Evolutionary conservation across 1,140 invertebrate species (phyloP).

Genomic region (Diprion similis): DNA sequence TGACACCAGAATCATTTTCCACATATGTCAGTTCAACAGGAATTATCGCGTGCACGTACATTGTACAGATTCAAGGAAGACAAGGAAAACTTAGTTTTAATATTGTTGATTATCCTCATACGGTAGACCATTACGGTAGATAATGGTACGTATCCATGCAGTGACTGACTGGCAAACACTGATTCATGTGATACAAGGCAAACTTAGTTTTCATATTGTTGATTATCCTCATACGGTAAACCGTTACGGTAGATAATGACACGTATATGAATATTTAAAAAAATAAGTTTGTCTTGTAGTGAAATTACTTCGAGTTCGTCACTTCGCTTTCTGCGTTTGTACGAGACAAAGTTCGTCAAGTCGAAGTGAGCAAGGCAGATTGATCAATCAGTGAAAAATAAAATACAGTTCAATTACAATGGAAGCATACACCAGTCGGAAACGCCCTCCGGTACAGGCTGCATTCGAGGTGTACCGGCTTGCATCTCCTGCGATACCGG

Average conservation of each 20-base stretch:
- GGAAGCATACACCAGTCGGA: not conserved
- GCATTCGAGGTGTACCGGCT: not conserved
- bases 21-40: slow-evolving; percentile 30
- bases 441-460: not conserved
- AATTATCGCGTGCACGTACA: slow-evolving; percentile 29
- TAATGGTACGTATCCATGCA: too few species aligned
- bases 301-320: slow-evolving; percentile 2
- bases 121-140: too few species aligned
- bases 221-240: too few species aligned
- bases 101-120: too few species aligned
- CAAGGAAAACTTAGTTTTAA: too few species aligned
- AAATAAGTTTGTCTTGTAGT: slow-evolving; percentile 1
- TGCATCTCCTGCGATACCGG: not conserved
- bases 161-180: too few species aligned
- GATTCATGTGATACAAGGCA: too few species aligned
- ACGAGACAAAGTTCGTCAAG: not conserved
- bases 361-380: slow-evolving; percentile 2
- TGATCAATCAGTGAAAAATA: not conserved
- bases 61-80: slow-evolving; percentile 37
- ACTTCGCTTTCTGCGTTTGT: not conserved
- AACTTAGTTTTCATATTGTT: too few species aligned
- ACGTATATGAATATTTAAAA: too few species aligned
- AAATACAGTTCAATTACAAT: slow-evolving; percentile 1
- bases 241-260: too few species aligned
- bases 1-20: slow-evolving; percentile 29